Conservation (phyloP, 37 sponge, comb jelly and placozoan species). For the Bolinopsis microptera region DNA sequence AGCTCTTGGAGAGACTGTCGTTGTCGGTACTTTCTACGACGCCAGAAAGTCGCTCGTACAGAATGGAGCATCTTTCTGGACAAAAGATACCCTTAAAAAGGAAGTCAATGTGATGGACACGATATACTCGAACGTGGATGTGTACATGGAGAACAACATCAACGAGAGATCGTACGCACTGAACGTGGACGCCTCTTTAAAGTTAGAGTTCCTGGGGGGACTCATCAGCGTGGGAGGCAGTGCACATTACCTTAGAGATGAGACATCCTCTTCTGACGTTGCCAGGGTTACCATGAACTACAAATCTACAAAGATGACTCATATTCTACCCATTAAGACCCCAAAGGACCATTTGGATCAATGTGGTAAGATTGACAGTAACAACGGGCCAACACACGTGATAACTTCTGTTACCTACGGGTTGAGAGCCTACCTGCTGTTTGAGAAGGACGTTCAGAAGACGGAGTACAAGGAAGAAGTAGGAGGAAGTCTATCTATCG, state of each 20-base stretch:
- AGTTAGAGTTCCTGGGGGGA: background rate
- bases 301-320: constrained; percentile 12
- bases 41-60: constrained; percentile 29
- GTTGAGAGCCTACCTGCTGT: constrained; percentile 21
- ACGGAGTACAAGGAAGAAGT: background rate
- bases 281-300: background rate
- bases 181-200: background rate
- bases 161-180: background rate
- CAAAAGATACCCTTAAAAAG: background rate
- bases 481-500: background rate
- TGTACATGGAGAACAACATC: background rate
- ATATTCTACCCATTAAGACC: background rate
- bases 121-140: background rate
- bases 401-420: constrained; percentile 35
- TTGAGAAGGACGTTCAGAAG: background rate
- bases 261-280: background rate
- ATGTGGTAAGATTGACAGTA: background rate
- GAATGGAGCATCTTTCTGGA: constrained; percentile 50
- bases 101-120: constrained; percentile 6
- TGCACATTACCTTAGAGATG: constrained; percentile 16
- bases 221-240: background rate
- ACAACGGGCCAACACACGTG: constrained; percentile 38
- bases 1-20: constrained; percentile 54
- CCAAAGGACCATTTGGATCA: background rate
- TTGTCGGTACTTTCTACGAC: constrained; percentile 35